phyloP scores from a whole-genome alignment of 2,888 invertebrate species.

The Meghimatium bilineatum region DNA sequence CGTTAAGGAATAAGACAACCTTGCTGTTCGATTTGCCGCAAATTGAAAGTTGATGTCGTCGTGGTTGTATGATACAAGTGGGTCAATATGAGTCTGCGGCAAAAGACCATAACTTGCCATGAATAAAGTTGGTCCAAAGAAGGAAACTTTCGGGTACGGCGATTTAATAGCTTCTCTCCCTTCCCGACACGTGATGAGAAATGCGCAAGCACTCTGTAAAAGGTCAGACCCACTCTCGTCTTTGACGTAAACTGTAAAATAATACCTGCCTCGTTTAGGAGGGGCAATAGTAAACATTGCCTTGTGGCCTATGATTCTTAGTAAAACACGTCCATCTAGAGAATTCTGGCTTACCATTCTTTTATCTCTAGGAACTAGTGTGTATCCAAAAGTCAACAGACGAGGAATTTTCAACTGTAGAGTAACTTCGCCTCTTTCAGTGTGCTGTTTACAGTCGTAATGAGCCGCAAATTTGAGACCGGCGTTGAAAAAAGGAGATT shows the following conservation, averaged over 20 bases:
- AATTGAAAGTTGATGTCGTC: constrained; percentile 68
- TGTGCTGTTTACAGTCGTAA: constrained; percentile 71
- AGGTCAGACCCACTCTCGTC: constrained; percentile 72
- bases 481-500: constrained; percentile 78
- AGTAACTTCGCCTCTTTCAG: constrained; percentile 69
- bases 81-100: constrained; percentile 69
- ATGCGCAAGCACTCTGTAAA: constrained; percentile 74
- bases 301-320: constrained; percentile 69
- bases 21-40: constrained; percentile 61
- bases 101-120: constrained; percentile 63
- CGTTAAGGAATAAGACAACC: constrained; percentile 65
- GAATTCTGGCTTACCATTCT: constrained; percentile 59
- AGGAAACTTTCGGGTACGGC: constrained; percentile 69
- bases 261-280: constrained; percentile 77
- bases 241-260: constrained; percentile 76
- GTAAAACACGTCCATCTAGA: constrained; percentile 68
- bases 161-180: constrained; percentile 64
- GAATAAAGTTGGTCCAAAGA: constrained; percentile 68
- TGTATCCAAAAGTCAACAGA: constrained; percentile 70
- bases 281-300: constrained; percentile 76
- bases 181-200: constrained; percentile 70
- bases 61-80: constrained; percentile 64
- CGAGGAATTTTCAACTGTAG: constrained; percentile 69
- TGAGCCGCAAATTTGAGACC: constrained; percentile 69
- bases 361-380: constrained; percentile 68